Conservation (phyloP, 2,113 vertebrate species). For the Pyxicephalus adspersus region DNA sequence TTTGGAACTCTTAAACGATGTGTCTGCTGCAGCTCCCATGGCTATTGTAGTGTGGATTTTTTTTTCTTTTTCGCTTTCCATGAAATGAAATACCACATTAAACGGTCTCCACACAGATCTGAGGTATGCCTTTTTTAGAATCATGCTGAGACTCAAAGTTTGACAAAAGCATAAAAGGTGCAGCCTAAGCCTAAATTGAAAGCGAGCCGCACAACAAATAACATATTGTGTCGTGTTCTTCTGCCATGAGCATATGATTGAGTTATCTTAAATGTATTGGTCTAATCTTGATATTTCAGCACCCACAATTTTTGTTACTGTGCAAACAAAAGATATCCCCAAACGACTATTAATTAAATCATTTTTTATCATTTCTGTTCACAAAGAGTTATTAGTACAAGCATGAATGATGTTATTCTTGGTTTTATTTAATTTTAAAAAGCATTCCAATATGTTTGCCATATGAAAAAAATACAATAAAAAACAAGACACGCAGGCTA, state of each 20-base stretch:
- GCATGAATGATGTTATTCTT: neutral
- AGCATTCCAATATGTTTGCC: constrained; percentile 5
- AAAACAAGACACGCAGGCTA: neutral
- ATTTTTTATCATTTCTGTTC: constrained; percentile 56
- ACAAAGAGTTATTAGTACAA: constrained; percentile 22
- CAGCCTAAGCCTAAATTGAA: neutral
- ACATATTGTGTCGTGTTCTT: neutral
- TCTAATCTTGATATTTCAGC: constrained; percentile 64
- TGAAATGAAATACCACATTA: no score
- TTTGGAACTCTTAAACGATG: no score
- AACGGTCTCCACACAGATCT: no score
- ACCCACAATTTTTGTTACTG: constrained; percentile 60
- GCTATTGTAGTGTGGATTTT: no score
- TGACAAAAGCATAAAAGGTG: no score
- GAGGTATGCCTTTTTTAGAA: no score
- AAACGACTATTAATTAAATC: constrained; percentile 61
- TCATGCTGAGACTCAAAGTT: no score
- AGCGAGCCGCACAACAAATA: neutral
- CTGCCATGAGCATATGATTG: neutral
- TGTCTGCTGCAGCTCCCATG: no score
- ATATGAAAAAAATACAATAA: neutral
- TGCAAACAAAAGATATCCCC: constrained; percentile 63
- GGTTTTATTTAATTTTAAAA: neutral
- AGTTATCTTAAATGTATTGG: constrained; percentile 65
- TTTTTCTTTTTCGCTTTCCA: no score